Evolutionary conservation across 2,797 vertebrate genomes (phyloP).

Genomic region (Austrolebias charrua): DNA sequence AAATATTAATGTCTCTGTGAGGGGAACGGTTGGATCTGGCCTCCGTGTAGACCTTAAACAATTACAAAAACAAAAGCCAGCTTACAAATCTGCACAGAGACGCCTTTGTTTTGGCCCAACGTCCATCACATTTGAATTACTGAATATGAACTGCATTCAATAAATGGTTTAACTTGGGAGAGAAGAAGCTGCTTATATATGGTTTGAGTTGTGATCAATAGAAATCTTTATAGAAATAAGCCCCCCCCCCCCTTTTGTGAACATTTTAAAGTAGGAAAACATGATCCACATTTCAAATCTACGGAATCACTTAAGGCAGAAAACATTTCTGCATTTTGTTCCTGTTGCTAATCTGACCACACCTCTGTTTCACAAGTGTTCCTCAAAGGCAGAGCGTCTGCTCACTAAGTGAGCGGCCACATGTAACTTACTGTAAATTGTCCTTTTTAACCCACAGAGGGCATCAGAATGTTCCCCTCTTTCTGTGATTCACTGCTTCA

Average conservation of each 20-base stretch:
- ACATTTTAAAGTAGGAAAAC: conserved; percentile 62
- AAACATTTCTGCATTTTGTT: conserved; percentile 10
- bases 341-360: conserved; percentile 31
- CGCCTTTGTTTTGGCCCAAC: conserved; percentile 44
- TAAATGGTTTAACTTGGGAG: conserved; percentile 60
- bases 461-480: conserved; percentile 15
- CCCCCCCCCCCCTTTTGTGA: conserved; percentile 49
- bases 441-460: conserved; percentile 20
- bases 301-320: conserved; percentile 30
- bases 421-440: conserved; percentile 18
- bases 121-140: conserved; percentile 50
- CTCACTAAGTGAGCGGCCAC: conserved; percentile 26
- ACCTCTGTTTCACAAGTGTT: conserved; percentile 17
- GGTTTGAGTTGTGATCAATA: conserved; percentile 66
- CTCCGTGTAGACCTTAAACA: conserved; percentile 54
- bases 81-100: conserved; percentile 54
- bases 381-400: conserved; percentile 17
- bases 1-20: no score
- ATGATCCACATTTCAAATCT: conserved; percentile 54
- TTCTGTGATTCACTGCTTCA: conserved; percentile 33
- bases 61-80: conserved; percentile 49
- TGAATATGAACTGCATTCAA: conserved; percentile 40
- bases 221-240: conserved; percentile 49
- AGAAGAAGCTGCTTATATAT: conserved; percentile 64
- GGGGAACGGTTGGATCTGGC: conserved; percentile 68